Conservation (phyloP, 2,113 vertebrate genomes). For the Monarcha castaneiventris region DNA sequence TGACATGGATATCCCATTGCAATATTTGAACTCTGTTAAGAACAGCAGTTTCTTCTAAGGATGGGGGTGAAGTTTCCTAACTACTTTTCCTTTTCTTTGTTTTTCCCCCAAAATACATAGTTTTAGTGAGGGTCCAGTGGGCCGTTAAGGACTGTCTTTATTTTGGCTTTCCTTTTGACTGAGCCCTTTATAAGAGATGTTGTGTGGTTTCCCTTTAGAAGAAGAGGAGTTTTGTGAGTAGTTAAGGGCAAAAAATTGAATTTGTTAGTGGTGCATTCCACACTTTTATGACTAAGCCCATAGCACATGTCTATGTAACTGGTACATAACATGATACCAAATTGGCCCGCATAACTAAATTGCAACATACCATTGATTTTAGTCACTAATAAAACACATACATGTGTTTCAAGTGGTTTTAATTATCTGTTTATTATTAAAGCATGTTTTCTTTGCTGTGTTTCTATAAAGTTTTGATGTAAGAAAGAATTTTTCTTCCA, state of each 20-base stretch:
- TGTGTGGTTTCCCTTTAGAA: slow-evolving; percentile 31
- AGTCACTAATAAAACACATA: slow-evolving; percentile 63
- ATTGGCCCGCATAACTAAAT: slow-evolving; percentile 55
- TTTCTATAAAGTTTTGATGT: slow-evolving; percentile 40
- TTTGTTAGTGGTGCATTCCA: slow-evolving; percentile 62
- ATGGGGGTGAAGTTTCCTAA: neutral
- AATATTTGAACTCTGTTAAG: neutral
- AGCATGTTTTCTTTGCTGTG: slow-evolving; percentile 1
- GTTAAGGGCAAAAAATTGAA: slow-evolving; percentile 56
- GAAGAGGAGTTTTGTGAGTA: slow-evolving; percentile 31
- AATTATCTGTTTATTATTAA: slow-evolving; percentile 64
- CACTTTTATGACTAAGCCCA: slow-evolving; percentile 51
- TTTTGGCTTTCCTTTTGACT: slow-evolving; percentile 51
- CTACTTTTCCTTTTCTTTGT: neutral
- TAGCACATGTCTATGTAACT: slow-evolving; percentile 63
- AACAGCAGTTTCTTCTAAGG: neutral
- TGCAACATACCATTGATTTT: slow-evolving; percentile 59
- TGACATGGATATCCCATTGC: neutral
- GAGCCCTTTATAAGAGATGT: slow-evolving; percentile 23
- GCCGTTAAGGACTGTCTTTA: slow-evolving; percentile 49
- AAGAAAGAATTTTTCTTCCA: slow-evolving; percentile 35
- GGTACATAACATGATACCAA: slow-evolving; percentile 63
- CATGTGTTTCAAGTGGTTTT: slow-evolving; percentile 57
- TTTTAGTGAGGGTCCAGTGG: slow-evolving; percentile 39
- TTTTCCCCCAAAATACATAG: neutral